Evolutionary conservation across 2,888 invertebrate species (phyloP).

Genomic region (Eucera pruinosa): DNA sequence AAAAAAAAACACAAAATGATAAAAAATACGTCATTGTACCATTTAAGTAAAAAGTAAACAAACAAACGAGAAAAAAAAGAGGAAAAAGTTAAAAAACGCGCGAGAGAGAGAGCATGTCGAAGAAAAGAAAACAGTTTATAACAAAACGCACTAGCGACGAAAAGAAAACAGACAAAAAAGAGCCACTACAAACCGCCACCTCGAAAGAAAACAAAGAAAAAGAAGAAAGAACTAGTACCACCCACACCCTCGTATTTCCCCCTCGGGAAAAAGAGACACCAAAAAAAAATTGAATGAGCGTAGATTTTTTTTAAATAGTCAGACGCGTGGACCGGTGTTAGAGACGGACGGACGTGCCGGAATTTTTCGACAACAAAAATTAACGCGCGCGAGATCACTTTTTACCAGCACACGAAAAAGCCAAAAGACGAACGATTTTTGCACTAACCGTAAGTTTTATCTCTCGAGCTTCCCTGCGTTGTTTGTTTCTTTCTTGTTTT

Average conservation of each 20-base stretch:
- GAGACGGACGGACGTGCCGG: conserved; percentile 17
- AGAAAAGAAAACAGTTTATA: conserved; percentile 65
- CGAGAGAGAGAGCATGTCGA: conserved; percentile 62
- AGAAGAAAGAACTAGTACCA: conserved; percentile 25
- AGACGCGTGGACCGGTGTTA: conserved; percentile 19
- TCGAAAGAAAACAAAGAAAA: conserved; percentile 42
- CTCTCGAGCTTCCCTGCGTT: conserved; percentile 5
- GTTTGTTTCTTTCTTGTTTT: conserved; percentile 21
- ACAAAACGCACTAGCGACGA: conserved; percentile 51
- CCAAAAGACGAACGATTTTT: conserved; percentile 19
- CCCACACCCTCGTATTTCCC: conserved; percentile 1
- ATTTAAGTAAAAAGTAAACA: conserved; percentile 62
- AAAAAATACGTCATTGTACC: conserved; percentile 75
- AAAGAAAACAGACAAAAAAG: conserved; percentile 49
- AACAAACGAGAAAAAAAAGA: too few species aligned
- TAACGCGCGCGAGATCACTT: conserved; percentile 20
- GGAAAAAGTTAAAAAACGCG: conserved; percentile 54
- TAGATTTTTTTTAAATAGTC: conserved; percentile 56
- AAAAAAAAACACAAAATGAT: conserved; percentile 51
- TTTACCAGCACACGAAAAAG: conserved; percentile 28
- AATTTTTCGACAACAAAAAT: conserved; percentile 2
- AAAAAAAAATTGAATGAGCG: conserved; percentile 32
- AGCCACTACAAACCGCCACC: conserved; percentile 54
- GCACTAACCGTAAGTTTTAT: conserved; percentile 20
- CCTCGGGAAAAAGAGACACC: too few species aligned